phyloP scores from a whole-genome alignment of 2,888 invertebrate species.

The Cyclophora albipunctata region DNA sequence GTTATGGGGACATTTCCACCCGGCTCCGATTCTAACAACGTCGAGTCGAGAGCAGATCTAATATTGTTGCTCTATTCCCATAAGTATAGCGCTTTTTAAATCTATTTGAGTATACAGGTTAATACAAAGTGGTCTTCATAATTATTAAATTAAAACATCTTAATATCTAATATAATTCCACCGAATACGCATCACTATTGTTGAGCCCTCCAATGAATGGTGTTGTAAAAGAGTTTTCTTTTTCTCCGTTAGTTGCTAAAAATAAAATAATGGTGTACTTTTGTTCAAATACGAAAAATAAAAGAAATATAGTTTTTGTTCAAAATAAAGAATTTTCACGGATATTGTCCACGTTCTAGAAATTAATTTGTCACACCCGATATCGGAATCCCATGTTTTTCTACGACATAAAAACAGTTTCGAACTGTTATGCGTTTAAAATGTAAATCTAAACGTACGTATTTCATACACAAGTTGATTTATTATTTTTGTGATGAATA shows the following conservation, averaged over 20 bases:
- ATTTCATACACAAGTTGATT: constrained; percentile 1
- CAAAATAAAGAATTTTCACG: constrained; percentile 15
- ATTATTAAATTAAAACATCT: no score
- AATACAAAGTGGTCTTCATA: no score
- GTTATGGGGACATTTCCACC: constrained; percentile 58
- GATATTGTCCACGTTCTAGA: constrained; percentile 18
- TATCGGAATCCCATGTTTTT: no score
- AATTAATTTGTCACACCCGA: constrained; percentile 11
- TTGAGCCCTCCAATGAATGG: no score
- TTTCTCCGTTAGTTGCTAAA: neutral
- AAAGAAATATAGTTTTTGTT: no score
- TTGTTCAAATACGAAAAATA: neutral
- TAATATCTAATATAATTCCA: no score
- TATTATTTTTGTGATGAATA: constrained; percentile 5
- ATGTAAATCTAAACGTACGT: no score
- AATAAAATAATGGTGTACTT: neutral
- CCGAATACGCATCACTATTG: no score
- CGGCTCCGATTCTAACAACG: constrained; percentile 50
- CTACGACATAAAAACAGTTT: neutral
- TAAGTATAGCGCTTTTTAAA: no score
- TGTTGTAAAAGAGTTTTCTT: no score
- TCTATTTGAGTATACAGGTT: no score
- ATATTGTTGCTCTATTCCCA: no score
- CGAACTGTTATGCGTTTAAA: neutral
- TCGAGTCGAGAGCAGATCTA: constrained; percentile 45